Evolutionary conservation across 1,140 invertebrate genomes (phyloP).

Genomic region (Drosophila trapezifrons): DNA sequence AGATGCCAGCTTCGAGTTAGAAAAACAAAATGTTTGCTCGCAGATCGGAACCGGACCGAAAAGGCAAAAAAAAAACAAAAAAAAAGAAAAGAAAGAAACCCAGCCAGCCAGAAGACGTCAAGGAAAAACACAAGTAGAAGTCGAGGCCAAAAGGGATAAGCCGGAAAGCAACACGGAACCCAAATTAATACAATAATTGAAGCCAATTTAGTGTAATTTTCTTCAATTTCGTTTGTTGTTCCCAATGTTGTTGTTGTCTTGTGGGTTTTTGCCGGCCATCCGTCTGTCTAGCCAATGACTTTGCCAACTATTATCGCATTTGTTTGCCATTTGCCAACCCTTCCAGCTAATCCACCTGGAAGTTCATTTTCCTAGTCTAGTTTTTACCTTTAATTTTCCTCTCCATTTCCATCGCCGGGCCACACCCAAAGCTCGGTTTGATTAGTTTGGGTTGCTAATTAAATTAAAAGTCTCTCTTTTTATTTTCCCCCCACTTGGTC

Average conservation of each 20-base stretch:
- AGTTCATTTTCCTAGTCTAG: constrained; percentile 55
- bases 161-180: constrained; percentile 84
- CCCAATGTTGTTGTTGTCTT: neutral
- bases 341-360: constrained; percentile 57
- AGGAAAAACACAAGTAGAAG: constrained; percentile 35
- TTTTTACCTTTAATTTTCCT: constrained; percentile 33
- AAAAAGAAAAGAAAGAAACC: constrained; percentile 24
- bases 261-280: constrained; percentile 45
- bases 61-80: constrained; percentile 33
- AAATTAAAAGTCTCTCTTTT: constrained; percentile 51
- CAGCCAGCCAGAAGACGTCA: constrained; percentile 27
- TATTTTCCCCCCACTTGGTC: neutral
- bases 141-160: constrained; percentile 76
- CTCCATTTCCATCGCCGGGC: constrained; percentile 43
- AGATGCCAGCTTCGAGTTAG: constrained; percentile 76
- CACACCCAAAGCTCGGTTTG: constrained; percentile 60
- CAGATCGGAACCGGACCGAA: constrained; percentile 36
- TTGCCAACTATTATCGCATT: constrained; percentile 80
- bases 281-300: constrained; percentile 73
- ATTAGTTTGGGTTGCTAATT: constrained; percentile 50
- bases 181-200: constrained; percentile 84
- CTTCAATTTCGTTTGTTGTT: constrained; percentile 59
- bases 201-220: constrained; percentile 84
- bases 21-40: constrained; percentile 72
- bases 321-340: constrained; percentile 73